Percentiles rank a stretch among this genome's conserved stretches.
Conservation (phyloP, 2,113 vertebrate species). For the Myotis yumanensis region DNA sequence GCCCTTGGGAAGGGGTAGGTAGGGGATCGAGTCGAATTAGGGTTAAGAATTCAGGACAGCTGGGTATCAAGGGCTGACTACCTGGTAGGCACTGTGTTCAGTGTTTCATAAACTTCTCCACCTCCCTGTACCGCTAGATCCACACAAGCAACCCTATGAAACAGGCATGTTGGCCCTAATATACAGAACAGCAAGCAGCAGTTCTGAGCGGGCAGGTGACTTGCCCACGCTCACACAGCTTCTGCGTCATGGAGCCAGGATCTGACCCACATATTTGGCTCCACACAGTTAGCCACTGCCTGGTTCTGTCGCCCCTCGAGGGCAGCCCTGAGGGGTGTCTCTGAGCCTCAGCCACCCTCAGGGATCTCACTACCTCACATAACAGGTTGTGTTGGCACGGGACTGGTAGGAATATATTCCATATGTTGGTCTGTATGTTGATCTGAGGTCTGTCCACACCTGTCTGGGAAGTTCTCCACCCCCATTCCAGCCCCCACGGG, state of each 20-base stretch:
- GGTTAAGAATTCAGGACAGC: not conserved
- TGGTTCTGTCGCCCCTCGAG: not conserved
- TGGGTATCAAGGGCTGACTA: fast-evolving
- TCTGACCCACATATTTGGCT: not conserved
- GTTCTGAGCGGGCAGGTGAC: not conserved
- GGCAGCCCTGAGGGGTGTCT: not conserved
- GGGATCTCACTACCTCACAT: not conserved
- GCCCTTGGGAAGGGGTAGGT: not conserved
- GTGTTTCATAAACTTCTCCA: fast-evolving
- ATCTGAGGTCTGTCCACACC: not conserved
- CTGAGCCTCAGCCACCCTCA: not conserved
- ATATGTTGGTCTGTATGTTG: fast-evolving
- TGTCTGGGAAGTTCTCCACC: no score
- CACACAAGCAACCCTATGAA: not conserved
- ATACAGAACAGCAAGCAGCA: not conserved
- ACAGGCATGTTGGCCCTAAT: not conserved
- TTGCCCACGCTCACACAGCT: not conserved
- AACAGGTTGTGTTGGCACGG: not conserved
- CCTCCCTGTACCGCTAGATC: not conserved
- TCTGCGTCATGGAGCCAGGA: not conserved
- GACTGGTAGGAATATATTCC: not conserved
- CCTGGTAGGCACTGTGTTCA: not conserved
- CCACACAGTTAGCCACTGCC: not conserved
- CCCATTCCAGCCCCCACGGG: fast-evolving
- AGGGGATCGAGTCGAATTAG: not conserved